Conservation (phyloP, 1,140 invertebrate genomes). For the Drosophila sechellia region DNA sequence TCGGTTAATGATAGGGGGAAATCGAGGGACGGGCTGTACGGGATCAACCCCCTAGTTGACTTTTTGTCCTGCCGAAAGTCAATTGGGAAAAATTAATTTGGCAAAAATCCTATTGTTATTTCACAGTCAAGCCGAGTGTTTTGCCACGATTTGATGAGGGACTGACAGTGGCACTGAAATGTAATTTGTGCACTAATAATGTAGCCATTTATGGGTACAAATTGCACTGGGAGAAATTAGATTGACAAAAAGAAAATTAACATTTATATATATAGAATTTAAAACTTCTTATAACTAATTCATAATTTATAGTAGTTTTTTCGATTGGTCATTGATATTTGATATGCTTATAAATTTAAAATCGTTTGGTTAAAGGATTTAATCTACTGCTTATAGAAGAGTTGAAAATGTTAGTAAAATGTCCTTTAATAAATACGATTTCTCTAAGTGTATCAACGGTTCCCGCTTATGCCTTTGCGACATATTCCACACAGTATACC, state of each 20-base stretch:
- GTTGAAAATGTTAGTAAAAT: neutral
- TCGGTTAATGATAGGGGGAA: slow-evolving; percentile 74
- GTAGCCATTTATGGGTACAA: slow-evolving; percentile 23
- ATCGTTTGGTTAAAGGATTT: too few relatives aligned
- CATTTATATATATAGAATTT: too few relatives aligned
- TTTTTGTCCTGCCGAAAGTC: slow-evolving; percentile 66
- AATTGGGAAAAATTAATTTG: slow-evolving; percentile 83
- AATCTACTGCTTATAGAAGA: too few relatives aligned
- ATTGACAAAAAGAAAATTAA: neutral
- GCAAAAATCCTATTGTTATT: slow-evolving; percentile 72
- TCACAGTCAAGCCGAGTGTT: slow-evolving; percentile 66
- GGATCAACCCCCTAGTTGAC: slow-evolving; percentile 65
- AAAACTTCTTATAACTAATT: too few relatives aligned
- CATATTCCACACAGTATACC: slow-evolving; percentile 46
- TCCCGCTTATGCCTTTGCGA: slow-evolving; percentile 21
- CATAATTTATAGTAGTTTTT: too few relatives aligned
- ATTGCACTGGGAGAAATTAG: slow-evolving; percentile 49
- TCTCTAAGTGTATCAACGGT: slow-evolving; percentile 40
- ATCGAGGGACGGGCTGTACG: slow-evolving; percentile 20
- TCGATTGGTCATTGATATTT: too few relatives aligned
- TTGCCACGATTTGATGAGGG: slow-evolving; percentile 81
- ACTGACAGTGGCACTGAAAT: slow-evolving; percentile 83
- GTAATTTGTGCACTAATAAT: slow-evolving; percentile 82
- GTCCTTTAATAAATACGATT: slow-evolving; percentile 4
- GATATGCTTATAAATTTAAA: too few relatives aligned